Percentiles rank a stretch among this genome's conserved stretches.
These are phyloP conservation scores for Amia ocellicauda DNA, from an alignment of 2,113 vertebrate species.

Conservation along the genomic window DNA sequence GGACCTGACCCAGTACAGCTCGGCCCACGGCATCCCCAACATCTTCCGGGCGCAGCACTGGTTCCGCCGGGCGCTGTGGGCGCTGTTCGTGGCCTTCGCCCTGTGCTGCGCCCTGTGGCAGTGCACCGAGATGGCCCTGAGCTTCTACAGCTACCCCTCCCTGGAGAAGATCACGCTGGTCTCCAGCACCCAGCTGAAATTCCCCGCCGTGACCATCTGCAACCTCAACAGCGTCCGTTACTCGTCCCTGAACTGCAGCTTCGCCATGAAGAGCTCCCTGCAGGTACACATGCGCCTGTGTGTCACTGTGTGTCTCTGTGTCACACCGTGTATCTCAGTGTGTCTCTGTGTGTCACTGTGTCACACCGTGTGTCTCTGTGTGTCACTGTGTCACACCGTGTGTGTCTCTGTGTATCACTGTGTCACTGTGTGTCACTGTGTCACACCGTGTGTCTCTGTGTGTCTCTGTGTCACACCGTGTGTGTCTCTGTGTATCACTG, in stretches of 20 bases:
- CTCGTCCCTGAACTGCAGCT: slow-evolving; percentile 23
- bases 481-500: no score
- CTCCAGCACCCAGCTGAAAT: slow-evolving; percentile 33
- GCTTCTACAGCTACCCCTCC: slow-evolving; percentile 36
- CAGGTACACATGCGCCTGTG: no score
- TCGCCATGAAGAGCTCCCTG: slow-evolving; percentile 24
- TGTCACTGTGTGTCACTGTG: slow-evolving; percentile 1
- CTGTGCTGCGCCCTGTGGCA: slow-evolving; percentile 41
- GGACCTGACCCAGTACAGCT: slow-evolving; percentile 28
- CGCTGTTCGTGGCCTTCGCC: slow-evolving; percentile 28
- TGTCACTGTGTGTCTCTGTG: no score
- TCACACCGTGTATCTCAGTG: no score
- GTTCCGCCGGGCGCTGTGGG: slow-evolving; percentile 32
- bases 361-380: no score
- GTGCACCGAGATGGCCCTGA: slow-evolving; percentile 37
- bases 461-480: no score
- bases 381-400: no score
- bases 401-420: not conserved
- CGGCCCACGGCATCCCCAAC: slow-evolving; percentile 38
- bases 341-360: no score
- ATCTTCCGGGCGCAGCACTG: slow-evolving; percentile 36
- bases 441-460: no score
- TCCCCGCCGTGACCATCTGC: slow-evolving; percentile 38
- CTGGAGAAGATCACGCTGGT: slow-evolving; percentile 39
- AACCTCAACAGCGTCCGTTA: slow-evolving; percentile 35